Evolutionary conservation across 30 jellyfish, hydroid and myxozoan genomes (phyloP).

Genomic region (Chironex yamaguchii): DNA sequence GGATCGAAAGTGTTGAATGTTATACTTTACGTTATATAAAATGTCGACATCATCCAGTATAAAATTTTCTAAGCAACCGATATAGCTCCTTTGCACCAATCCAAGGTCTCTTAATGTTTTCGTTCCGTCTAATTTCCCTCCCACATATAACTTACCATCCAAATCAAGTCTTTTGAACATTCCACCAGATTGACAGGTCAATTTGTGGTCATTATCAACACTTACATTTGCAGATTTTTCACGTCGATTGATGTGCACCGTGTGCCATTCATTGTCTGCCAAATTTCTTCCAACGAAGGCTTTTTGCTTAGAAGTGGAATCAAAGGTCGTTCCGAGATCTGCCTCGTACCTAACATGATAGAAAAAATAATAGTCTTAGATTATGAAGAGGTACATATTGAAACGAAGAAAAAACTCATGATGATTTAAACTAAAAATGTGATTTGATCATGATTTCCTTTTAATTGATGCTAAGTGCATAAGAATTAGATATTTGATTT

Average conservation of each 20-base stretch:
- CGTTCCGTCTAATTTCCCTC: constrained; percentile 75
- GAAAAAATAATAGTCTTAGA: background rate
- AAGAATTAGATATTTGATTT: too few species aligned
- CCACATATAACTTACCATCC: constrained; percentile 75
- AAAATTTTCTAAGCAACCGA: constrained; percentile 88
- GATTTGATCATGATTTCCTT: too few species aligned
- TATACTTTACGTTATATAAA: constrained; percentile 80
- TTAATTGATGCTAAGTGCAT: too few species aligned
- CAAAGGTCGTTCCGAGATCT: constrained; percentile 78
- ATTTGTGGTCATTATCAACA: constrained; percentile 61
- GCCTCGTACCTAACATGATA: constrained; percentile 73
- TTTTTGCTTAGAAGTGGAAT: constrained; percentile 67
- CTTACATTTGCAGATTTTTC: constrained; percentile 70
- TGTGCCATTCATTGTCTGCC: constrained; percentile 88
- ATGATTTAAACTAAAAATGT: too few species aligned
- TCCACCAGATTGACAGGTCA: constrained; percentile 37
- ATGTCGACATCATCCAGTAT: constrained; percentile 72
- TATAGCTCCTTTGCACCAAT: constrained; percentile 65
- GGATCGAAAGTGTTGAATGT: constrained; percentile 48
- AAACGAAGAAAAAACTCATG: too few species aligned
- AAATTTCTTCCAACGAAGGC: constrained; percentile 80
- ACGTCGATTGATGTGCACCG: constrained; percentile 63
- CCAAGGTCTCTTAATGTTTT: constrained; percentile 37
- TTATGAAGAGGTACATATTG: too few species aligned
- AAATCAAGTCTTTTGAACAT: constrained; percentile 75